A percentile compares a stretch with the other conserved stretches of the same genome.
These are phyloP conservation scores for Xylota sylvarum DNA, from an alignment of 2,888 invertebrate genomes.

Conservation along the genomic window DNA sequence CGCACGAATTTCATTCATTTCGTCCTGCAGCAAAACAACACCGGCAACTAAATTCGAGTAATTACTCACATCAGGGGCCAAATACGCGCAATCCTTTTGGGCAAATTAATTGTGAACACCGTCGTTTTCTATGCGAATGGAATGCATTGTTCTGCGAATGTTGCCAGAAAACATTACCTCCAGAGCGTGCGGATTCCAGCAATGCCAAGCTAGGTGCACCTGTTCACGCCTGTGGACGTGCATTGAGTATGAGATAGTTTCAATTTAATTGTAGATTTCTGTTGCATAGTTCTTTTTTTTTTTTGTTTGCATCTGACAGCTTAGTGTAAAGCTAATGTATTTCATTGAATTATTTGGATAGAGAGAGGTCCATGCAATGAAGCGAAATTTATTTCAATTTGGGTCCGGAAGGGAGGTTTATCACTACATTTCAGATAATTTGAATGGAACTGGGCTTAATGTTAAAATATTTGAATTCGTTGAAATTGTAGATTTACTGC, in stretches of 20 bases:
- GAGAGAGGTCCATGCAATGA: neutral
- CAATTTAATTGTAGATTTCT: slow-evolving; percentile 6
- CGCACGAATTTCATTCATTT: slow-evolving; percentile 14
- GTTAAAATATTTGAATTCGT: neutral
- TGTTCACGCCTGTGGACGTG: slow-evolving; percentile 40
- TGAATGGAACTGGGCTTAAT: neutral
- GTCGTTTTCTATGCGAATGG: neutral
- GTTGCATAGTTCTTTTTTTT: neutral
- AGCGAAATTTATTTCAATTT: neutral
- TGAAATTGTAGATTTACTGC: neutral
- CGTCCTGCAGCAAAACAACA: neutral
- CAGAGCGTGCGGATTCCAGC: neutral
- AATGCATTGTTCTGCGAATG: neutral
- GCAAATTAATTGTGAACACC: slow-evolving; percentile 43
- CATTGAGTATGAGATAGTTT: slow-evolving; percentile 30
- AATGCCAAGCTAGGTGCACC: slow-evolving; percentile 10
- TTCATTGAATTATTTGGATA: slow-evolving; percentile 5
- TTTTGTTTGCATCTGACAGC: neutral
- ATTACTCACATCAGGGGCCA: slow-evolving; percentile 49
- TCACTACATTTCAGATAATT: neutral
- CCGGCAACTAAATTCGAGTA: slow-evolving; percentile 26
- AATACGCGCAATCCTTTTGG: slow-evolving; percentile 40
- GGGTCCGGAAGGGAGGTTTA: neutral
- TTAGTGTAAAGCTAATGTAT: neutral
- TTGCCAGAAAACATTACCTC: neutral